Evolutionary conservation across 2,113 vertebrate genomes (phyloP).

Genomic region (Callithrix jacchus): DNA sequence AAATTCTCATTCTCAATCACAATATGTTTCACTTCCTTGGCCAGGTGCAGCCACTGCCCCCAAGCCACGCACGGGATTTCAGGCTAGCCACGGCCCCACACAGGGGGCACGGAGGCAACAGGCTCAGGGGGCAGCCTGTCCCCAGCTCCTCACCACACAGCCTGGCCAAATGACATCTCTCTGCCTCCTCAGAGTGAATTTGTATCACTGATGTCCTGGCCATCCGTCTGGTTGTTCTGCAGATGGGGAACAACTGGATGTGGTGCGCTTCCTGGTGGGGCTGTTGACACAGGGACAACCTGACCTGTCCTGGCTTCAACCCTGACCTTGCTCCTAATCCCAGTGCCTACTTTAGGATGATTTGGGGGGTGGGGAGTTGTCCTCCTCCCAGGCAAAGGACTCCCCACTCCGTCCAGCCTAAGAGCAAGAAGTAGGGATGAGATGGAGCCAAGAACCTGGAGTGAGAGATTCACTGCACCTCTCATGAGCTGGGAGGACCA

Average conservation of each 20-base stretch:
- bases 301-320: neutral
- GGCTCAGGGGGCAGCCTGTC: neutral
- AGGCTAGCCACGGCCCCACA: neutral
- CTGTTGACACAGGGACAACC: neutral
- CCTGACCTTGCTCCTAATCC: rapidly evolving
- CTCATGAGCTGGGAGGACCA: neutral
- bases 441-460: neutral
- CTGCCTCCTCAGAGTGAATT: neutral
- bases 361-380: neutral
- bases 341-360: neutral
- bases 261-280: neutral
- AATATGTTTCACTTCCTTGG: neutral
- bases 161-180: neutral
- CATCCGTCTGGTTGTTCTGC: neutral
- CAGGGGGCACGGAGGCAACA: neutral
- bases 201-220: neutral
- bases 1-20: neutral
- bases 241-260: neutral
- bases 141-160: neutral
- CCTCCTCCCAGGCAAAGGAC: neutral
- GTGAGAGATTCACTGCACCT: neutral
- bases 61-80: neutral
- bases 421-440: neutral
- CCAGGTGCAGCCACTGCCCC: rapidly evolving
- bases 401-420: neutral